These are phyloP conservation scores for Myiozetetes cayanensis DNA, from an alignment of 2,113 vertebrate species.

Conservation along the genomic window DNA sequence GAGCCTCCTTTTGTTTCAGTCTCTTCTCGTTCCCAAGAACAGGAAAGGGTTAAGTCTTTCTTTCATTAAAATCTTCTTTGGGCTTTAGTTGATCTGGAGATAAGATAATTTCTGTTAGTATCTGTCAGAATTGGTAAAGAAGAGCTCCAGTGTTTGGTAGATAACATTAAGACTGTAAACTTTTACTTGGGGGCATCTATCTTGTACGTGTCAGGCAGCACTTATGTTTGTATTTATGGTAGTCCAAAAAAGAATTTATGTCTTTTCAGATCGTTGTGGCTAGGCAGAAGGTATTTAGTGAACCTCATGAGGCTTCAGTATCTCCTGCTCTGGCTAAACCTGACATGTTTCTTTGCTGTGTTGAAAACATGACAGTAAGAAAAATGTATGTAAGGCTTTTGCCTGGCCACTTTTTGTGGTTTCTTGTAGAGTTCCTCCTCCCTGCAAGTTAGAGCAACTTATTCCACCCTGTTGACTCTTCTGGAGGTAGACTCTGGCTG, in stretches of 20 bases:
- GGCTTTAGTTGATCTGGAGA: not conserved
- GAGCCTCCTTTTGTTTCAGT: not conserved
- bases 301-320: not conserved
- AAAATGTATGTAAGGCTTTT: not conserved
- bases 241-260: not conserved
- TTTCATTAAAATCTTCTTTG: constrained; percentile 2
- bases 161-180: not conserved
- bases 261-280: not conserved
- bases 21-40: not conserved
- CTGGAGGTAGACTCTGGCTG: not conserved
- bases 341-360: not conserved
- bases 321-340: not conserved
- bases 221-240: not conserved
- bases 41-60: not conserved
- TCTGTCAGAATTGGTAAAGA: not conserved
- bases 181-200: not conserved
- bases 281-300: not conserved
- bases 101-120: constrained; percentile 16
- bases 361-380: not conserved
- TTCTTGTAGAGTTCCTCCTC: not conserved
- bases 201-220: not conserved
- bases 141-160: not conserved
- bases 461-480: not conserved
- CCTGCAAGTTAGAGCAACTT: not conserved
- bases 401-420: not conserved